Percentiles rank a stretch among this genome's conserved stretches.
These are phyloP conservation scores for Gephyroberyx darwinii DNA, from an alignment of 2,797 vertebrate genomes.

Conservation along the genomic window DNA sequence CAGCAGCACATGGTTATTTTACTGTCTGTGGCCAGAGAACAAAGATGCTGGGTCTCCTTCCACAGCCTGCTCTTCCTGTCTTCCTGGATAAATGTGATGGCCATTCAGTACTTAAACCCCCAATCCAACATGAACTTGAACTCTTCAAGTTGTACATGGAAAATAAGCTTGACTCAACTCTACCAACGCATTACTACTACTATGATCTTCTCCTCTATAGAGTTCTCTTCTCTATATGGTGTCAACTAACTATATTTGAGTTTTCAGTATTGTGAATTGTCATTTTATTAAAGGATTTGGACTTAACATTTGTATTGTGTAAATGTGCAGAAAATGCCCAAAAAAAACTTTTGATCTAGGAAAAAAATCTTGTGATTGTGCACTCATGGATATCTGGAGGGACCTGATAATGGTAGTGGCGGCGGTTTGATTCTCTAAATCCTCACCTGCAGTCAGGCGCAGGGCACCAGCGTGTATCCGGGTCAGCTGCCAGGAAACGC, in stretches of 20 bases:
- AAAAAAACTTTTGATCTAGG: too few relatives aligned
- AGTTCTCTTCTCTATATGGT: background rate
- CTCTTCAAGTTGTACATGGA: background rate
- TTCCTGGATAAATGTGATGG: background rate
- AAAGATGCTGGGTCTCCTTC: background rate
- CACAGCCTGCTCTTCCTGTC: background rate
- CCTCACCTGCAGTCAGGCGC: constrained; percentile 89
- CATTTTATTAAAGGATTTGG: too few relatives aligned
- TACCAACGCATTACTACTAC: background rate
- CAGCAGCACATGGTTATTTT: background rate
- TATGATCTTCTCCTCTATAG: too few relatives aligned
- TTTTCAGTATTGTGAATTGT: background rate
- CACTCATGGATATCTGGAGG: background rate
- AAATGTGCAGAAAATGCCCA: too few relatives aligned
- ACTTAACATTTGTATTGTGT: too few relatives aligned
- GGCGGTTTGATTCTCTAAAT: background rate
- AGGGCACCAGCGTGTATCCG: constrained; percentile 88
- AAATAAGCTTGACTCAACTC: background rate
- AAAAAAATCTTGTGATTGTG: too few relatives aligned
- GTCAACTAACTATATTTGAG: background rate
- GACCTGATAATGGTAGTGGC: background rate
- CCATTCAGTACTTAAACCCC: too few relatives aligned
- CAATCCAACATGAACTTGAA: too few relatives aligned
- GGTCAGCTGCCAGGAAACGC: constrained; percentile 85
- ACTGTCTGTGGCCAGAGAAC: background rate